These are phyloP conservation scores for Pseudopleuronectes americanus DNA, from an alignment of 2,797 vertebrate genomes.

Conservation along the genomic window DNA sequence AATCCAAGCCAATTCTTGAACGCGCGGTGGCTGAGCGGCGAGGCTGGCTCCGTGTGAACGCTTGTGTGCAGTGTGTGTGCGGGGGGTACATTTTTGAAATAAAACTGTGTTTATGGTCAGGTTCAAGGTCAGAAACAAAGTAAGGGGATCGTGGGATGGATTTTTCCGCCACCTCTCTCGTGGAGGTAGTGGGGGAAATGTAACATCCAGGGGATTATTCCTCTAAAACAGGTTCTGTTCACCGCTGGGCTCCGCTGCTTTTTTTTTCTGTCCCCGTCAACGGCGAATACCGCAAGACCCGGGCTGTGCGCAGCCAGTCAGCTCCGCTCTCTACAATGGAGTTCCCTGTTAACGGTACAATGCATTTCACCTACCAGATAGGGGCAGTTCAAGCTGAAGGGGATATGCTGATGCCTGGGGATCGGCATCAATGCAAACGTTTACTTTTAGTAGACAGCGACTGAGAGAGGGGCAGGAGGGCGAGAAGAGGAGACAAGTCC, in stretches of 20 bases:
- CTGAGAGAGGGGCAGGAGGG: constrained; percentile 9
- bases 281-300: constrained; percentile 95
- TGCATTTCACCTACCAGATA: constrained; percentile 95
- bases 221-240: constrained; percentile 86
- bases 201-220: constrained; percentile 85
- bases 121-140: constrained; percentile 94
- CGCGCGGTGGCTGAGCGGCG: constrained; percentile 83
- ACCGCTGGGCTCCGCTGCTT: constrained; percentile 89
- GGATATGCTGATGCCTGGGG: constrained; percentile 90
- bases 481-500: constrained; percentile 70
- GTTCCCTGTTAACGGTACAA: constrained; percentile 94
- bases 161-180: constrained; percentile 24
- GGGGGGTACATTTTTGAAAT: constrained; percentile 66
- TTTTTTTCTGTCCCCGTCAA: constrained; percentile 79
- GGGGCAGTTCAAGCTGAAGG: constrained; percentile 90
- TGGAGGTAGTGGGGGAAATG: constrained; percentile 81
- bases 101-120: constrained; percentile 89
- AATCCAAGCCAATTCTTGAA: constrained; percentile 77
- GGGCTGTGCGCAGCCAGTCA: constrained; percentile 86
- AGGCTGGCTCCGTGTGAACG: constrained; percentile 53
- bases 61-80: constrained; percentile 2
- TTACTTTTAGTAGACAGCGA: constrained; percentile 77
- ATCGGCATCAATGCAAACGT: constrained; percentile 90
- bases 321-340: constrained; percentile 94
- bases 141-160: constrained; percentile 82